Base-by-base conservation (phyloP, 2,888 invertebrate species). In the Steinernema hermaphroditum region DNA sequence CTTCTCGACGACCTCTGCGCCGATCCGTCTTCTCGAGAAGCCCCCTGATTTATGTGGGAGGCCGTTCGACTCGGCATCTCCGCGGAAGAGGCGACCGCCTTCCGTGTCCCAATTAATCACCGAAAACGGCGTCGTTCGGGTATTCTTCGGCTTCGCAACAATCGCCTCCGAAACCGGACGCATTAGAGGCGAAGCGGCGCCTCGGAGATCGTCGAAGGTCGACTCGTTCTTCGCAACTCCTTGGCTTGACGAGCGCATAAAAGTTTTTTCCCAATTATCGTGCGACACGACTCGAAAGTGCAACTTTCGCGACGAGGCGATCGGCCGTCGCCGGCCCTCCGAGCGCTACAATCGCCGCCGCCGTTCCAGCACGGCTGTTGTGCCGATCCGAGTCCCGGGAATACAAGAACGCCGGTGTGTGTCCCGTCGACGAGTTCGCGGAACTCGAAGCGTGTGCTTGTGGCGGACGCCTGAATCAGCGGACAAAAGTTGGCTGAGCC, bases 31-130 rank as follows among this genome's bases (percentile, higher is more conserved):
- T 54, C 27, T 54, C 54, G 54, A 54, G 54, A 49, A 49, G n/a
- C 54, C 27, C 4, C 27, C 54, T 54, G 54, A 54, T 54, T 54
- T 54, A 54, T 54, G 54, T 54, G 54, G 54, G 54, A 54, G 54
- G 54, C 54, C 54, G 49, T 14, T 9, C 49, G 49, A n/a, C n/a
- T 27, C 16, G 6, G 54, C 54, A 2, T 12, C 37, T 54, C 54
- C 54, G 54, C 54, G 54, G 19, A 14, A 54, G 22, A 12, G 54
- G 9, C 49, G 12, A 6, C 22, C 54, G 27, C 54, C 54, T 27
- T 27, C 24, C 54, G 24, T 24, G 54, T 22, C 27, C 22, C 54
- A 22, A 54, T 54, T 27, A 54, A 54, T 54, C 54, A 54, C 54
- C 22, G 24, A 54, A 54, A 24, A 54, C 54, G 54, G 27, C 54